A percentile compares a stretch with the other conserved stretches of the same genome.
phyloP scores from a whole-genome alignment of 2,113 vertebrate species.

The Podocnemis expansa region DNA sequence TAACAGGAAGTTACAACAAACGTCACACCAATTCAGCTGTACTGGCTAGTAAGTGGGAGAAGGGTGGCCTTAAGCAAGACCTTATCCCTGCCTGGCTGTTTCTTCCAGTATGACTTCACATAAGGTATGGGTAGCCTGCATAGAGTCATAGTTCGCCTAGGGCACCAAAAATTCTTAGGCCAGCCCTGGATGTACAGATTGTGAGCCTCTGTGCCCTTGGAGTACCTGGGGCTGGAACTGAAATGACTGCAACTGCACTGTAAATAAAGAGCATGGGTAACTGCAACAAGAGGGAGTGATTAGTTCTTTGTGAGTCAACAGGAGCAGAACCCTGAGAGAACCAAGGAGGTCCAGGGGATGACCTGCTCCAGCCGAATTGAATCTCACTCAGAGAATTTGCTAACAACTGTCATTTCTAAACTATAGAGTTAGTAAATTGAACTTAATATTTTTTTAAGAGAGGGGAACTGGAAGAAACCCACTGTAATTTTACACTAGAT shows the following conservation, averaged over 20 bases:
- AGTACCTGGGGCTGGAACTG: too few species aligned
- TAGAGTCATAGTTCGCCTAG: too few species aligned
- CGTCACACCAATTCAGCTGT: neutral
- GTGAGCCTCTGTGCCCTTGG: too few species aligned
- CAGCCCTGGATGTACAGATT: too few species aligned
- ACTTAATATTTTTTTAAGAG: neutral
- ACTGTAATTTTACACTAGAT: neutral
- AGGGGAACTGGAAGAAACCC: neutral
- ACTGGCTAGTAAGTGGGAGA: neutral
- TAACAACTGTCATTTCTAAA: neutral
- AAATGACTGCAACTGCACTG: too few species aligned
- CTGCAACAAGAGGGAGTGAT: neutral
- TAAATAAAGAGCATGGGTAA: neutral
- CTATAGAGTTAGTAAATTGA: neutral
- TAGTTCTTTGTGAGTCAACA: too few species aligned
- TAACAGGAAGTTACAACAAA: neutral
- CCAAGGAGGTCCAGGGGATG: too few species aligned
- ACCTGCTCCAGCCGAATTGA: too few species aligned
- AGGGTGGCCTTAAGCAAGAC: neutral
- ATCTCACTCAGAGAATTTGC: neutral
- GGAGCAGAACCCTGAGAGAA: too few species aligned
- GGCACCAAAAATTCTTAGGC: too few species aligned
- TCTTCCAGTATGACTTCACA: neutral
- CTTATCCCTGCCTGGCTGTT: neutral
- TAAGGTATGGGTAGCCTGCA: neutral